A percentile compares a stretch with the other conserved stretches of the same genome.
Evolutionary conservation across 2,113 vertebrate species (phyloP).

Genomic region (Caranx ignobilis): DNA sequence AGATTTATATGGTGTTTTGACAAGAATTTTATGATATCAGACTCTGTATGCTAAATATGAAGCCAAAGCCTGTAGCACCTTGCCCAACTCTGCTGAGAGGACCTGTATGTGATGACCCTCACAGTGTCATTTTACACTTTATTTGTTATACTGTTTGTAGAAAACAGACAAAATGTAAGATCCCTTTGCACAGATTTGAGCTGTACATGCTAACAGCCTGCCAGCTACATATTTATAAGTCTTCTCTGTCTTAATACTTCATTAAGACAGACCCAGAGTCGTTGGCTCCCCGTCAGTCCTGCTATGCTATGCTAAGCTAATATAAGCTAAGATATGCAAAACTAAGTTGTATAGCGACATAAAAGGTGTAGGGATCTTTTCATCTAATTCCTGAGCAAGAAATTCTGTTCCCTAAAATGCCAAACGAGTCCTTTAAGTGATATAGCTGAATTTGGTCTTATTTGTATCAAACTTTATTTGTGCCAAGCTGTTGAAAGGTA

Average conservation of each 20-base stretch:
- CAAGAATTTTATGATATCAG: neutral
- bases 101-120: too few species aligned
- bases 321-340: neutral
- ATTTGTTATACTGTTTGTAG: neutral
- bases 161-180: neutral
- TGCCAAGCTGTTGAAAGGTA: neutral
- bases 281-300: neutral
- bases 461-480: neutral
- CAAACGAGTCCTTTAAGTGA: neutral
- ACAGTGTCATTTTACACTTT: neutral
- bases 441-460: neutral
- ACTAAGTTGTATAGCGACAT: neutral
- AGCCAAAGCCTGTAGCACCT: too few species aligned
- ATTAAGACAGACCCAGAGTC: neutral
- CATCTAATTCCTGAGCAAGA: neutral
- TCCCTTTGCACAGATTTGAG: neutral
- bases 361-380: neutral
- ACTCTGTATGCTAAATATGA: neutral
- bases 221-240: neutral
- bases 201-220: neutral
- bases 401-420: neutral
- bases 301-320: neutral
- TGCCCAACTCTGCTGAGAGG: too few species aligned
- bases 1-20: neutral
- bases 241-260: too few species aligned